Evolutionary conservation across 37 sponge, comb jelly and placozoan species (phyloP), one percentile per base, ranked within the genome.

Genomic region (Axinella damicornis): DNA sequence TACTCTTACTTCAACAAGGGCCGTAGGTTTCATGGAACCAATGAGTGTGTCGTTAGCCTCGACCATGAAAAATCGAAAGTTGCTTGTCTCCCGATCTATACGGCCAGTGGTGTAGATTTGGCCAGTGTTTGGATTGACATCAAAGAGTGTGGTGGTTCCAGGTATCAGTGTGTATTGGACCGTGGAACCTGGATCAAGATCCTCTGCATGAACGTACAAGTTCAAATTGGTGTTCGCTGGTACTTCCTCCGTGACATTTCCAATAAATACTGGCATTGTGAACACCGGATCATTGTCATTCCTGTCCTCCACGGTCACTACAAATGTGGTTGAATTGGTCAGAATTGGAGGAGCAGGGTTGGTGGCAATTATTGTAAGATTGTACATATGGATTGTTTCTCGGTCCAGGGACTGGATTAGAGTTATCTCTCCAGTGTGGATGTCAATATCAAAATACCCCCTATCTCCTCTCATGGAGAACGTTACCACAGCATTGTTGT

Each of bases 221-320:
- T 55, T 17, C 9, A 83, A 53, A 17, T 1, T 39, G 39, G 84
- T 64, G 24, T 74, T 66, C 0, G 35, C 24, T 21, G 58, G 33
- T n/a, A 56, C 74, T 24, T 72, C 57, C 66, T 86, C 87, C 28
- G 60, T 31, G 30, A 78, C 19, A 21, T 41, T 57, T 17, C 61
- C 78, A 59, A 24, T 41, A 36, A 31, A 71, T 4, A 57, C 46
- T n/a, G 60, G 1, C 11, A 33, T 39, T 5, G 13, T 31, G 66
- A 87, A 80, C 0, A 63, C 56, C 15, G 88, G 88, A n/a, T 69
- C 35, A 80, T 87, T 79, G 40, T 80, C 81, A 71, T 87, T 87
- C 19, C 34, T 22, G 25, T 65, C 22, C n/a, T 28, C 54, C 19
- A 87, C 37, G 32, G 31, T 66, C 16, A 80, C 66, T 5, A 21